A percentile compares a stretch with the other conserved stretches of the same genome.
phyloP scores from a whole-genome alignment of 2,888 invertebrate species.

The Phortica okadai region DNA sequence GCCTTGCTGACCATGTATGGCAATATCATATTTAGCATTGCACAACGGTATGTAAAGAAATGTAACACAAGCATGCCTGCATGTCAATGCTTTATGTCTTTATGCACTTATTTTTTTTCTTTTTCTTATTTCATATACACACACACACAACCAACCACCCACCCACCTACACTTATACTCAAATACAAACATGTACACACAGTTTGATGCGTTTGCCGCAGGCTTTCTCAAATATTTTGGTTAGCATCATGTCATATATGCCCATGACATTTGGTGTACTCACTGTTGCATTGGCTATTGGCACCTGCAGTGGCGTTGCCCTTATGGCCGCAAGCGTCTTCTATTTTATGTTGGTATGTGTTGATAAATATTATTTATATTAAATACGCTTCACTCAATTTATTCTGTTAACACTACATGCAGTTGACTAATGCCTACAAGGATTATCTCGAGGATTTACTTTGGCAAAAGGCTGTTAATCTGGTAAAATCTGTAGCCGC shows the following conservation, averaged over 20 bases:
- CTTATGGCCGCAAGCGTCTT: conserved; percentile 82
- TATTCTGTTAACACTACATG: conserved; percentile 46
- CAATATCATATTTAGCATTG: conserved; percentile 58
- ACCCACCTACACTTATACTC: background rate
- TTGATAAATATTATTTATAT: background rate
- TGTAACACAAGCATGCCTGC: background rate
- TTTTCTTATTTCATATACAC: background rate
- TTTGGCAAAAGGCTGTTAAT: conserved; percentile 76
- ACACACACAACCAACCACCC: background rate
- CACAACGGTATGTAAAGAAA: conserved; percentile 49
- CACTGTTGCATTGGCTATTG: conserved; percentile 80
- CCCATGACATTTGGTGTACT: conserved; percentile 83
- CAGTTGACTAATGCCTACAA: conserved; percentile 84
- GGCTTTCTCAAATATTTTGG: conserved; percentile 76
- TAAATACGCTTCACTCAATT: background rate
- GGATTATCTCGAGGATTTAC: conserved; percentile 80
- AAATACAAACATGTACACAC: background rate
- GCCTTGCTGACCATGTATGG: conserved; percentile 57
- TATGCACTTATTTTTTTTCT: background rate
- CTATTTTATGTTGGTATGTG: conserved; percentile 82
- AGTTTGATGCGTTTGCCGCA: conserved; percentile 59
- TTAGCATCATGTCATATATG: conserved; percentile 82
- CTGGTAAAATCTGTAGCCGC: conserved; percentile 44
- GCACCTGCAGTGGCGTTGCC: conserved; percentile 86
- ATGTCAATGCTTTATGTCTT: no score